Percentiles rank a stretch among this genome's conserved stretches.
Evolutionary conservation across 2,113 vertebrate genomes (phyloP).

Genomic region (Sinocyclocheilus grahami): DNA sequence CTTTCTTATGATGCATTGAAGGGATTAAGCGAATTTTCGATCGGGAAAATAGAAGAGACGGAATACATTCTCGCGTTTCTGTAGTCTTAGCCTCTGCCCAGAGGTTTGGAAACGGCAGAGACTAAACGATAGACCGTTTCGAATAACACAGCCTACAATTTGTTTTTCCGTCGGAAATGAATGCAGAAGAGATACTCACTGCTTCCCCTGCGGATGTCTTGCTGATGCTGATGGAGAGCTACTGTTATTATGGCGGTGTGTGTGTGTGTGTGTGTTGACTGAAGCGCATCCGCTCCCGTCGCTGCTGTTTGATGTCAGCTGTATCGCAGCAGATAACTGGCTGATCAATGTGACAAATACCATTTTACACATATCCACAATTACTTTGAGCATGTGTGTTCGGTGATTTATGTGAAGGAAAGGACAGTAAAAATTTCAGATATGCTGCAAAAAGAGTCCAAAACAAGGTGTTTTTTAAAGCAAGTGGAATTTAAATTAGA

Average conservation of each 20-base stretch:
- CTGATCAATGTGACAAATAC: neutral
- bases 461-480: neutral
- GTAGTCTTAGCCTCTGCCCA: neutral
- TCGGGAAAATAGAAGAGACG: neutral
- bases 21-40: neutral
- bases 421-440: neutral
- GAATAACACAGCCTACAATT: neutral
- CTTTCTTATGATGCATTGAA: neutral
- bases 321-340: conserved; percentile 2
- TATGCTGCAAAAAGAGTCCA: neutral
- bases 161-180: neutral
- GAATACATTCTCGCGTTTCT: neutral
- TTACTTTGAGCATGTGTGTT: neutral
- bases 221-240: conserved; percentile 24
- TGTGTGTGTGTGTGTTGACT: neutral
- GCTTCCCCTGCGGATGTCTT: neutral
- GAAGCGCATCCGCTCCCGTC: conserved; percentile 46
- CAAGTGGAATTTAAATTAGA: neutral
- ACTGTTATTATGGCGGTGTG: conserved; percentile 48
- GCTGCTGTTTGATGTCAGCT: conserved; percentile 52
- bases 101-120: neutral
- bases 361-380: neutral
- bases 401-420: neutral
- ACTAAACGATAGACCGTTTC: neutral
- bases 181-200: neutral